Percentiles rank a stretch among this genome's conserved stretches.
Conservation (phyloP, 2,888 invertebrate genomes). For the Cryptus armator region DNA sequence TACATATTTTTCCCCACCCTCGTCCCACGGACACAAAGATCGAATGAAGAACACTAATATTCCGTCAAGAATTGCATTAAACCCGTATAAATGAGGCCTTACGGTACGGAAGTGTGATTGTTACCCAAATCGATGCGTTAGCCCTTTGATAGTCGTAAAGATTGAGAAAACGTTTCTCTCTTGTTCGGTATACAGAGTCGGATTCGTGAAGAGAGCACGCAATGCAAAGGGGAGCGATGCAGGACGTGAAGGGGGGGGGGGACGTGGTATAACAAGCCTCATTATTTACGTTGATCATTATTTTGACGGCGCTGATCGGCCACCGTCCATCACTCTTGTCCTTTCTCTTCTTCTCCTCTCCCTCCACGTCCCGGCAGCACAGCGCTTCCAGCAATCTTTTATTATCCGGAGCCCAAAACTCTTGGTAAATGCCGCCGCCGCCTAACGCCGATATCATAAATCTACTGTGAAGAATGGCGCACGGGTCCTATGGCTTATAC, state of each 20-base stretch:
- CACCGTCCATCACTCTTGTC: constrained; percentile 82
- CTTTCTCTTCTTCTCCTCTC: constrained; percentile 48
- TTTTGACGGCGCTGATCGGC: constrained; percentile 83
- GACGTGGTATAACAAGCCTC: constrained; percentile 76
- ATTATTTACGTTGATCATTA: constrained; percentile 83
- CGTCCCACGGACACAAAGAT: background rate
- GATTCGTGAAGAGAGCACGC: constrained; percentile 49
- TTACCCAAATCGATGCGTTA: background rate
- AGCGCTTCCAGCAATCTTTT: constrained; percentile 76
- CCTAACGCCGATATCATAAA: constrained; percentile 80
- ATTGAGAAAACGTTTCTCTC: background rate
- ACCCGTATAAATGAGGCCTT: constrained; percentile 1
- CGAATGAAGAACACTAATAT: constrained; percentile 6
- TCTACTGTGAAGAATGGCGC: constrained; percentile 75
- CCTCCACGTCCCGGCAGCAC: constrained; percentile 50
- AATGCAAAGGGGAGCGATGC: constrained; percentile 53
- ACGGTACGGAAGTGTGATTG: background rate
- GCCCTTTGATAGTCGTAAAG: background rate
- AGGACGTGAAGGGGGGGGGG: background rate
- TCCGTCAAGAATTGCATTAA: background rate
- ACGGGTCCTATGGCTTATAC: constrained; percentile 22
- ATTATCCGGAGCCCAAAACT: constrained; percentile 78
- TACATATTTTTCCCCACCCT: background rate
- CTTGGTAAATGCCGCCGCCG: constrained; percentile 79
- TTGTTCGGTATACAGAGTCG: constrained; percentile 1